Evolutionary conservation across 2,888 invertebrate genomes (phyloP).

Genomic region (Gastracanthus pulcherrimus): DNA sequence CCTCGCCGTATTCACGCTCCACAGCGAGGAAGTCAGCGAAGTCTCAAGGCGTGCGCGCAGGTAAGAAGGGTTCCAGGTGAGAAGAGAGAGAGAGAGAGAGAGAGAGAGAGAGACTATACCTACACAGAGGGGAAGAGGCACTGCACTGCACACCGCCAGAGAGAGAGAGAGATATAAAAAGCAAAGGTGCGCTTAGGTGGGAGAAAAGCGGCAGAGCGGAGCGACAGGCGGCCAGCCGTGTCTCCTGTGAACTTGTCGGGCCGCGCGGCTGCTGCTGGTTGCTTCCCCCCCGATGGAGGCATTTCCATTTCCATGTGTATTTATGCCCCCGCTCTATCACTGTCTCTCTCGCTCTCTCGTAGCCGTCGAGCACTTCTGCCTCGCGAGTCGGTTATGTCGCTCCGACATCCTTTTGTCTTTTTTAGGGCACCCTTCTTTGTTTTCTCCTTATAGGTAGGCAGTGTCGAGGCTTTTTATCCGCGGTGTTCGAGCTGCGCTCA

Average conservation of each 20-base stretch:
- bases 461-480: background rate
- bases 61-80: conserved; percentile 55
- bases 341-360: conserved; percentile 47
- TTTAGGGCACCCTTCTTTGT: conserved; percentile 40
- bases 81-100: conserved; percentile 26
- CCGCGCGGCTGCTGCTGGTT: background rate
- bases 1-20: no score
- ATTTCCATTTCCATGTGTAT: conserved; percentile 68
- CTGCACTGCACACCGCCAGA: no score
- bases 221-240: conserved; percentile 72
- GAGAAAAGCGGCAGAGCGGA: conserved; percentile 74
- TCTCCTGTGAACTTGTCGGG: conserved; percentile 69
- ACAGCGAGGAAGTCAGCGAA: conserved; percentile 19
- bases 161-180: conserved; percentile 6
- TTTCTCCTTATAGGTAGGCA: background rate
- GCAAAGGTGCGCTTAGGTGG: conserved; percentile 45
- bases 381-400: conserved; percentile 18
- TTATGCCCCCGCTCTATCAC: conserved; percentile 55
- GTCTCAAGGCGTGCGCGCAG: background rate
- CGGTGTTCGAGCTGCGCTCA: background rate
- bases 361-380: conserved; percentile 46
- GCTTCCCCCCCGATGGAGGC: conserved; percentile 57
- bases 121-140: no score
- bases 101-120: conserved; percentile 6
- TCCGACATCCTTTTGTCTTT: conserved; percentile 45